These are phyloP conservation scores for Nilaparvata lugens DNA, from an alignment of 1,140 invertebrate species.

Conservation along the genomic window DNA sequence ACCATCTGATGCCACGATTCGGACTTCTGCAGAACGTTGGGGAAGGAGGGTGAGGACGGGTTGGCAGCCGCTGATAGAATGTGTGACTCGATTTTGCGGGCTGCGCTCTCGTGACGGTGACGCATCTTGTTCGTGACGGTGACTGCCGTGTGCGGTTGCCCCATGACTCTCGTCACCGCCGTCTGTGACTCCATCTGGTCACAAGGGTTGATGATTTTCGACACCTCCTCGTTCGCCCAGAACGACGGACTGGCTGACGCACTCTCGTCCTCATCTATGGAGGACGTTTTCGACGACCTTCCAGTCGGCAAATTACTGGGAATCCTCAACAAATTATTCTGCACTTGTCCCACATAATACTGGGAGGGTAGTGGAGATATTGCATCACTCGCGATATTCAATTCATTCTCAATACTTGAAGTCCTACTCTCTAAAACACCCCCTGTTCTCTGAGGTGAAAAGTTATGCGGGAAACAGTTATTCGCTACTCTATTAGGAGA, in stretches of 20 bases:
- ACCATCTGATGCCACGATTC: constrained; percentile 69
- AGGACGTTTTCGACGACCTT: not conserved
- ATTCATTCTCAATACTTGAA: not conserved
- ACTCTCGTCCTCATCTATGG: not conserved
- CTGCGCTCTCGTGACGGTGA: constrained; percentile 16
- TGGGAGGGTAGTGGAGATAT: not conserved
- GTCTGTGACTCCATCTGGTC: constrained; percentile 20
- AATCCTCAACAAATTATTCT: not conserved
- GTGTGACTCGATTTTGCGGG: constrained; percentile 12
- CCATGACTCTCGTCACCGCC: constrained; percentile 29
- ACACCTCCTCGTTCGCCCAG: constrained; percentile 6
- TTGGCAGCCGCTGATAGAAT: constrained; percentile 16
- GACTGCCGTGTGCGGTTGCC: constrained; percentile 29
- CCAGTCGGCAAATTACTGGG: not conserved
- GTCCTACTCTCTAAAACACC: not conserved
- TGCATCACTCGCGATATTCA: not conserved
- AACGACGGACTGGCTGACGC: not conserved
- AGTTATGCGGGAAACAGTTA: constrained; percentile 1
- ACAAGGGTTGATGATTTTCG: not conserved
- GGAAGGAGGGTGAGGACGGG: constrained; percentile 28
- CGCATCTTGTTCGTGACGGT: constrained; percentile 23
- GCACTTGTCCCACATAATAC: not conserved
- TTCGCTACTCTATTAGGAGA: not conserved
- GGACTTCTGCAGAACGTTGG: constrained; percentile 53
- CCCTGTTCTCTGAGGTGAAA: not conserved